Conservation (phyloP, 1,140 invertebrate genomes). For the Drosophila burlai region DNA sequence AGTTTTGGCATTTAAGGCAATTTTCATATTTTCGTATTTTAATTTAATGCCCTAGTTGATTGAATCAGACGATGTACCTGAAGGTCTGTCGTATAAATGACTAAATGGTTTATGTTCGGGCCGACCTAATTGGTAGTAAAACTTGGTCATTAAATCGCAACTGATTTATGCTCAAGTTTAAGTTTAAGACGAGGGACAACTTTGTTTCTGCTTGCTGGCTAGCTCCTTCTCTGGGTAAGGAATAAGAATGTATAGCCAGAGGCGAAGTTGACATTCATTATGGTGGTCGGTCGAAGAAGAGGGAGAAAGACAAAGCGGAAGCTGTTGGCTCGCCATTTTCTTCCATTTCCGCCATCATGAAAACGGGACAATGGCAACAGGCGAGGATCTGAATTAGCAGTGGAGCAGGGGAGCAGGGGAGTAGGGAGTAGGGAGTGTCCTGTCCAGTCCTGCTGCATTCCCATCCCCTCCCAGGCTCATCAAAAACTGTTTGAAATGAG, state of each 20-base stretch:
- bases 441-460: constrained; percentile 31
- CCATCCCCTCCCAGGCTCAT: constrained; percentile 50
- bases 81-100: background rate
- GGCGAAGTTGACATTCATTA: constrained; percentile 76
- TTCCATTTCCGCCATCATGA: constrained; percentile 51
- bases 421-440: constrained; percentile 20
- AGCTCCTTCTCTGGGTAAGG: constrained; percentile 1
- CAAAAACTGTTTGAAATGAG: constrained; percentile 77
- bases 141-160: constrained; percentile 50
- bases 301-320: constrained; percentile 59
- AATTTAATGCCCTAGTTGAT: constrained; percentile 18
- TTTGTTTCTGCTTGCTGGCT: constrained; percentile 2
- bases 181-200: constrained; percentile 28
- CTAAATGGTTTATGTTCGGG: constrained; percentile 16
- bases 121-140: constrained; percentile 55
- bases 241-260: constrained; percentile 33
- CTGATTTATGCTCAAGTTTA: constrained; percentile 57
- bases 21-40: constrained; percentile 38
- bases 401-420: background rate
- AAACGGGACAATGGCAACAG: constrained; percentile 69
- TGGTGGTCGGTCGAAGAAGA: constrained; percentile 21
- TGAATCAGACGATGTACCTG: constrained; percentile 38
- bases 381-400: constrained; percentile 72
- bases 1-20: constrained; percentile 40
- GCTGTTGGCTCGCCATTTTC: constrained; percentile 69